Evolutionary conservation across 2,797 vertebrate genomes (phyloP).

Genomic region (Sphaeramia orbicularis): DNA sequence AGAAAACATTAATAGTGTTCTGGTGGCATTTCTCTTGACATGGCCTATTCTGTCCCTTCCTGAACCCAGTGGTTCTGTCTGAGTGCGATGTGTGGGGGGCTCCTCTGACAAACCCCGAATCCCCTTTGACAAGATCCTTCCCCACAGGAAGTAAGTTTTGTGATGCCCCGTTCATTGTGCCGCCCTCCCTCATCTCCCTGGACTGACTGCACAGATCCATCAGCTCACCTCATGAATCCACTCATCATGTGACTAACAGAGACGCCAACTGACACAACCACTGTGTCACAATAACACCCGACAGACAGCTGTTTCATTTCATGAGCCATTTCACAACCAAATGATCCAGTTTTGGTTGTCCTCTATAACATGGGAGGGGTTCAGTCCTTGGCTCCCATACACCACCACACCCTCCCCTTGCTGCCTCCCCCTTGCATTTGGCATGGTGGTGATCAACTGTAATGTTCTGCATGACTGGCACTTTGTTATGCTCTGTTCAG

Average conservation of each 20-base stretch:
- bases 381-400: slow-evolving; percentile 4
- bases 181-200: slow-evolving; percentile 36
- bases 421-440: slow-evolving; percentile 52
- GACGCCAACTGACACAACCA: slow-evolving; percentile 42
- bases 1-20: slow-evolving; percentile 5
- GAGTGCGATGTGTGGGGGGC: slow-evolving; percentile 77
- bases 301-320: slow-evolving; percentile 63
- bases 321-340: slow-evolving; percentile 56
- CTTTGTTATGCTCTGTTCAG: slow-evolving; percentile 21
- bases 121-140: slow-evolving; percentile 90
- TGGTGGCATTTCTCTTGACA: slow-evolving; percentile 43
- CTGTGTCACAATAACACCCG: slow-evolving; percentile 38
- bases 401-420: slow-evolving; percentile 16
- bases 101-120: slow-evolving; percentile 87
- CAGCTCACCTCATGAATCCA: slow-evolving; percentile 56
- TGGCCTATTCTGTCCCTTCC: slow-evolving; percentile 73
- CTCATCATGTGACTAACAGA: slow-evolving; percentile 48
- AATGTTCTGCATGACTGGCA: slow-evolving; percentile 61
- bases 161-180: slow-evolving; percentile 34
- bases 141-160: slow-evolving; percentile 95
- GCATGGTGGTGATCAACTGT: slow-evolving; percentile 60
- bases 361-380: slow-evolving; percentile 7
- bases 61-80: slow-evolving; percentile 88
- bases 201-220: slow-evolving; percentile 72
- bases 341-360: slow-evolving; percentile 26